Evolutionary conservation across 1,140 invertebrate species (phyloP).

Genomic region (Spodoptera frugiperda): DNA sequence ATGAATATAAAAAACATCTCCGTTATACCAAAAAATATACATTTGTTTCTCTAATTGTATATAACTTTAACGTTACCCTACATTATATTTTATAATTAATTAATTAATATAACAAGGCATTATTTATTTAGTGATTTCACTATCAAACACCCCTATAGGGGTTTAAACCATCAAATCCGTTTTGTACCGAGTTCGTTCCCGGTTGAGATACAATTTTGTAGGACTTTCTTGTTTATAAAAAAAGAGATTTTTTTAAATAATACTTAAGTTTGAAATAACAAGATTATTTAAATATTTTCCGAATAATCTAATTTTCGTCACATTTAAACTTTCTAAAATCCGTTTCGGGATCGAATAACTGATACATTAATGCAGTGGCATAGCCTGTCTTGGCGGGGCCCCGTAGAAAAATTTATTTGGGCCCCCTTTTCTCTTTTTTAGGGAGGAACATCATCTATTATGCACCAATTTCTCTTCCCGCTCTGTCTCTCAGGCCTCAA

Average conservation of each 20-base stretch:
- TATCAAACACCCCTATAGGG: constrained; percentile 7
- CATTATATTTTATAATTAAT: neutral
- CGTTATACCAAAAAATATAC: constrained; percentile 24
- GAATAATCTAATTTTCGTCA: too few relatives aligned
- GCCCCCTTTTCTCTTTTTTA: too few relatives aligned
- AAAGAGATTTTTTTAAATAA: neutral
- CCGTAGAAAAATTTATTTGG: too few relatives aligned
- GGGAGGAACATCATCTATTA: too few relatives aligned
- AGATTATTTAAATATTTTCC: too few relatives aligned
- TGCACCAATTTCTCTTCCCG: too few relatives aligned
- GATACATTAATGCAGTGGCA: too few relatives aligned
- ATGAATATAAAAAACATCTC: neutral
- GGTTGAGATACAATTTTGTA: neutral
- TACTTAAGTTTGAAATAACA: neutral
- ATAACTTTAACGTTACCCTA: neutral
- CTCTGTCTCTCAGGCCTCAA: too few relatives aligned
- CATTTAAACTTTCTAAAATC: too few relatives aligned
- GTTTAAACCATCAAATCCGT: neutral
- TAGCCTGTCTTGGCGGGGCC: too few relatives aligned
- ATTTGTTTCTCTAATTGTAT: constrained; percentile 14
- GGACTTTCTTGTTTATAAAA: neutral
- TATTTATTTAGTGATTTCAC: constrained; percentile 7
- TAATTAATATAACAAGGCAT: constrained; percentile 22
- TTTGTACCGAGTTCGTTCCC: neutral
- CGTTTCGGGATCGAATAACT: too few relatives aligned